Conservation (phyloP, 2,888 invertebrate genomes). For the Seladonia tumulorum region DNA sequence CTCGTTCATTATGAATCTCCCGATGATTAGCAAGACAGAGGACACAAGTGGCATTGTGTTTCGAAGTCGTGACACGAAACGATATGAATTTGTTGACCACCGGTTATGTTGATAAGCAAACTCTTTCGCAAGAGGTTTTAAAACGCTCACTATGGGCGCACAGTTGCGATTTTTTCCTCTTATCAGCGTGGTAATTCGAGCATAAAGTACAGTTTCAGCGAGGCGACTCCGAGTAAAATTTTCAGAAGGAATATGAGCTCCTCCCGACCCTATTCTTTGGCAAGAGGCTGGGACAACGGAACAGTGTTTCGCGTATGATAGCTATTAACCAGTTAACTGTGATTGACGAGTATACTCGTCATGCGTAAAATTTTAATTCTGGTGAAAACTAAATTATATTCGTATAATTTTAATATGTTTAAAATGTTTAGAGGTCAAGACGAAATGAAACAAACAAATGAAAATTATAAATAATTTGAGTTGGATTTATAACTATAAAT, state of each 20-base stretch:
- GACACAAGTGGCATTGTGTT: too few relatives aligned
- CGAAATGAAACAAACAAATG: too few relatives aligned
- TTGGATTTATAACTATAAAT: too few relatives aligned
- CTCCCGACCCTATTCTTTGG: constrained; percentile 8
- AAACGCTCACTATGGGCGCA: not conserved
- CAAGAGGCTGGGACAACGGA: constrained; percentile 10
- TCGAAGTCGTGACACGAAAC: not conserved
- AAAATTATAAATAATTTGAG: too few relatives aligned
- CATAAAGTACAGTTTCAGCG: constrained; percentile 3
- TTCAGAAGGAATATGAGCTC: constrained; percentile 42
- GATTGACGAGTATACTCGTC: too few relatives aligned
- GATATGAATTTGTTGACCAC: not conserved
- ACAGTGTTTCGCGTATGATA: not conserved
- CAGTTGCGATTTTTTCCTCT: constrained; percentile 38
- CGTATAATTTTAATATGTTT: too few relatives aligned
- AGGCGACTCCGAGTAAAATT: constrained; percentile 35
- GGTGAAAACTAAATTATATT: too few relatives aligned
- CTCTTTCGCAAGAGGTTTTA: not conserved
- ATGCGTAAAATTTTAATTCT: too few relatives aligned
- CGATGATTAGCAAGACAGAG: constrained; percentile 8
- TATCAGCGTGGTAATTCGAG: constrained; percentile 39
- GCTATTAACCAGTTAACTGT: too few relatives aligned
- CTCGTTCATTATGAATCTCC: constrained; percentile 11
- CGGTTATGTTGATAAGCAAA: not conserved
- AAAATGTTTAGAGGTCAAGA: too few relatives aligned